Evolutionary conservation across 2,888 invertebrate species (phyloP).

Genomic region (Capitulum mitella): DNA sequence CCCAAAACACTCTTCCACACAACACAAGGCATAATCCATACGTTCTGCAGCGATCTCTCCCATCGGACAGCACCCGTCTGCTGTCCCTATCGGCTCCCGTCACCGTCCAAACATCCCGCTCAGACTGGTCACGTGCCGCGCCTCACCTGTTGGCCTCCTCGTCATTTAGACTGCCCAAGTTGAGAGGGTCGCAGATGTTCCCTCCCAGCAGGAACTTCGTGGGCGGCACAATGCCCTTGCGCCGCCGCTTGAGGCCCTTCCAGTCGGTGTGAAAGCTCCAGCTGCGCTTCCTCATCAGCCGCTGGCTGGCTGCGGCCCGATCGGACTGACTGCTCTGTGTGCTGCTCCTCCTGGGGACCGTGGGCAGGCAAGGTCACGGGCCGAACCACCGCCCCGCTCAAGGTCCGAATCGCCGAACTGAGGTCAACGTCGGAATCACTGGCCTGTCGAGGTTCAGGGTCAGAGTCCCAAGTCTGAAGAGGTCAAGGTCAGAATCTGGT

Average conservation of each 20-base stretch:
- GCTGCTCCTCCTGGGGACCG: not conserved
- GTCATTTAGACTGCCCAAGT: conserved; percentile 73
- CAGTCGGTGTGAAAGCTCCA: conserved; percentile 21
- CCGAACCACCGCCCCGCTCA: not conserved
- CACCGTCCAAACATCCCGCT: no score
- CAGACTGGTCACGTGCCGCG: no score
- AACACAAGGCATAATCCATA: no score
- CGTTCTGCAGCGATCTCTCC: no score
- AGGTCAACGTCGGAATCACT: not conserved
- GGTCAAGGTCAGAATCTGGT: no score
- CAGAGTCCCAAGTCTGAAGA: not conserved
- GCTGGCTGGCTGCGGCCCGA: not conserved
- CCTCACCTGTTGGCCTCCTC: conserved; percentile 46
- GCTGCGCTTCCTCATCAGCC: conserved; percentile 26
- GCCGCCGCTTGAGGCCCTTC: conserved; percentile 28
- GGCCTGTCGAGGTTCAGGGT: no score
- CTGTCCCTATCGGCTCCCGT: no score
- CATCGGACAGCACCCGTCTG: no score
- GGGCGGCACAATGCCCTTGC: conserved; percentile 57
- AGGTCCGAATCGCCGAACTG: not conserved
- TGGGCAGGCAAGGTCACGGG: not conserved
- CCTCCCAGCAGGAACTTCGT: conserved; percentile 91
- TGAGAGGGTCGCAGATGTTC: conserved; percentile 89
- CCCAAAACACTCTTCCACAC: no score
- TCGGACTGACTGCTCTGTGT: not conserved